Base-by-base conservation (phyloP, 2,888 invertebrate species). In the Plusia festucae region DNA sequence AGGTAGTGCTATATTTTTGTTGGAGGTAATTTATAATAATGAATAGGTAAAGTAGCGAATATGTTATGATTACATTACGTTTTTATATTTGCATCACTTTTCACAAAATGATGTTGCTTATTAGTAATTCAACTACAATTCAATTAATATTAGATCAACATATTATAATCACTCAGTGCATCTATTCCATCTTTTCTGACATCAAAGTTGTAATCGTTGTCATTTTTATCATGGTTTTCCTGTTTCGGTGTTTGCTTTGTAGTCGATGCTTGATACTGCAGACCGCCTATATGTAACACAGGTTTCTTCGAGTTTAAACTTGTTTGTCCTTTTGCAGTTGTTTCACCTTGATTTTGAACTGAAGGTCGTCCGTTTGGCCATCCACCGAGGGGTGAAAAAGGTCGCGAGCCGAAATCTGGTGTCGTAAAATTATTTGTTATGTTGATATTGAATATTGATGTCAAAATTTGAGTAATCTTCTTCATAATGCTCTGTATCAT, bases 301-400 rank as follows among this genome's bases (percentile, higher is more conserved):
- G 46, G 46, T 49, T 20, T 49, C 18, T 49, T 18, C 20, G 11
- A 49, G 4, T 18, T 20, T 20, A 49, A 49, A 49, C 46, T 49
- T 49, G 46, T 49, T 49, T 49, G 20, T 20, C 18, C 20, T 13
- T 49, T 20, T 18, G 20, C 46, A 20, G 18, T 49, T 9, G 7
- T 11, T 20, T 49, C 46, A 49, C 46, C 46, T 49, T 49, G 46
- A 49, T 20, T 49, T 49, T 49, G 46, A 18, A 9, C 46, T 46
- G 18, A 18, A 49, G 46, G 46, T 49, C 46, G 46, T 16, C 8
- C 9, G 46, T 20, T 49, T 18, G 18, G 18, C 46, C 20, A 49
- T 49, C 46, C 20, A 20, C 3, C 11, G 18, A 49, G 46, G 46
- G 46, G 46, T 49, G 20, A 18, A 20, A 20, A 49, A 49, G 46